Percentiles rank a stretch among this genome's conserved stretches.
These are phyloP conservation scores for Epinotia demarniana DNA, from an alignment of 2,888 invertebrate species.

Conservation along the genomic window DNA sequence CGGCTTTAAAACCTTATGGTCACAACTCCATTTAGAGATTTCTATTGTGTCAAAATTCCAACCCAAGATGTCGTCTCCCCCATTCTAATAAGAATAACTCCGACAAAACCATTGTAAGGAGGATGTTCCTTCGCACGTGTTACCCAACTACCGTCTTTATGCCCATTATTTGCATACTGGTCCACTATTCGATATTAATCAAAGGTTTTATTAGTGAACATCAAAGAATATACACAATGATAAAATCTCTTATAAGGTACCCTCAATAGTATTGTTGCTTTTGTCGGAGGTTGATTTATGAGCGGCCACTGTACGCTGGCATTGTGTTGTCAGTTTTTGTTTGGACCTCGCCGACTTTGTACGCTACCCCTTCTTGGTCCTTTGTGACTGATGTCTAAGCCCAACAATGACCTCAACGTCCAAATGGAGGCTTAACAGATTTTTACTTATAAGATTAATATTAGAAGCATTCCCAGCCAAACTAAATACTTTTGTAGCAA, in stretches of 20 bases:
- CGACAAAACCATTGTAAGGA: constrained; percentile 70
- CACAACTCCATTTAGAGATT: constrained; percentile 22
- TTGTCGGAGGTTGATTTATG: constrained; percentile 84
- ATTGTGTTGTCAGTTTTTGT: constrained; percentile 84
- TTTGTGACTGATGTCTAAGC: constrained; percentile 81
- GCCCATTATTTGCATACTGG: constrained; percentile 83
- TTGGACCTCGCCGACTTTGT: constrained; percentile 82
- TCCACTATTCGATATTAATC: constrained; percentile 84
- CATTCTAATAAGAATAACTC: constrained; percentile 63
- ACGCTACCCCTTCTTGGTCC: constrained; percentile 79
- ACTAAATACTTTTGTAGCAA: constrained; percentile 1
- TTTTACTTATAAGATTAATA: constrained; percentile 45
- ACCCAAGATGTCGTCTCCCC: constrained; percentile 50
- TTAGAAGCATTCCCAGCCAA: neutral
- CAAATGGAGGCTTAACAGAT: constrained; percentile 58
- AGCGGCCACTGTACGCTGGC: constrained; percentile 82
- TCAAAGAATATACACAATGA: constrained; percentile 83
- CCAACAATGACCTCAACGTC: constrained; percentile 69
- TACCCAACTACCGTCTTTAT: constrained; percentile 76
- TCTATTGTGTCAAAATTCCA: constrained; percentile 49
- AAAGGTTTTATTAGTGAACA: constrained; percentile 85
- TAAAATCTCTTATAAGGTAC: constrained; percentile 85
- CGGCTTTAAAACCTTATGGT: neutral
- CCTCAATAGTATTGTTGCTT: constrained; percentile 84
- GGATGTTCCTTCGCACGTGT: constrained; percentile 82